A percentile compares a stretch with the other conserved stretches of the same genome.
phyloP scores from a whole-genome alignment of 2,888 invertebrate genomes.

The Machimus rusticus region DNA sequence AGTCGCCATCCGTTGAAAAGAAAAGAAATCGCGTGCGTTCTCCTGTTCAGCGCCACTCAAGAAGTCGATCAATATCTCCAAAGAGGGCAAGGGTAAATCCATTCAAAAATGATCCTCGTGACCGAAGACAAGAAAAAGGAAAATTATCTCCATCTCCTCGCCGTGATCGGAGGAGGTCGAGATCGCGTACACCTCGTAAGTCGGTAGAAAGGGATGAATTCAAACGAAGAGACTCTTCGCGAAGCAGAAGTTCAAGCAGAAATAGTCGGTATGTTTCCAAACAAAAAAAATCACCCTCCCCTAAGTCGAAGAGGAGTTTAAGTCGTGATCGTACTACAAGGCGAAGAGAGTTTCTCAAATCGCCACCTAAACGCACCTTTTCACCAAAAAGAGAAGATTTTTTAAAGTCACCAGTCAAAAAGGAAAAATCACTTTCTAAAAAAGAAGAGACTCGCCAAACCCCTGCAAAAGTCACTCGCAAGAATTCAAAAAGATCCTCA shows the following conservation, averaged over 20 bases:
- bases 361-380: background rate
- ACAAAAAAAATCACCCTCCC: slow-evolving; percentile 26
- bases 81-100: slow-evolving; percentile 40
- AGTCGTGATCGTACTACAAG: slow-evolving; percentile 35
- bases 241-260: slow-evolving; percentile 54
- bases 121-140: slow-evolving; percentile 42
- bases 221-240: slow-evolving; percentile 49
- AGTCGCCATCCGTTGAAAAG: background rate
- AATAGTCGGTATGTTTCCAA: slow-evolving; percentile 52
- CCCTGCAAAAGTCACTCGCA: slow-evolving; percentile 33
- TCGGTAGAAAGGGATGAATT: slow-evolving; percentile 43
- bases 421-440: slow-evolving; percentile 27
- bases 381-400: slow-evolving; percentile 43
- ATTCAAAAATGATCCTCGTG: slow-evolving; percentile 19
- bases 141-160: slow-evolving; percentile 58
- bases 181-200: slow-evolving; percentile 47
- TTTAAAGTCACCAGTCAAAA: slow-evolving; percentile 48
- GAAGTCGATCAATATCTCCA: slow-evolving; percentile 40
- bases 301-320: slow-evolving; percentile 43
- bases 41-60: background rate
- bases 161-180: slow-evolving; percentile 49
- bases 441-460: slow-evolving; percentile 10
- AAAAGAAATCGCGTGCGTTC: background rate
- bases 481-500: slow-evolving; percentile 47
- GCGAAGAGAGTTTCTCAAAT: slow-evolving; percentile 47